Evolutionary conservation across 2,888 invertebrate species (phyloP).

Genomic region (Muschampia plurimacula): DNA sequence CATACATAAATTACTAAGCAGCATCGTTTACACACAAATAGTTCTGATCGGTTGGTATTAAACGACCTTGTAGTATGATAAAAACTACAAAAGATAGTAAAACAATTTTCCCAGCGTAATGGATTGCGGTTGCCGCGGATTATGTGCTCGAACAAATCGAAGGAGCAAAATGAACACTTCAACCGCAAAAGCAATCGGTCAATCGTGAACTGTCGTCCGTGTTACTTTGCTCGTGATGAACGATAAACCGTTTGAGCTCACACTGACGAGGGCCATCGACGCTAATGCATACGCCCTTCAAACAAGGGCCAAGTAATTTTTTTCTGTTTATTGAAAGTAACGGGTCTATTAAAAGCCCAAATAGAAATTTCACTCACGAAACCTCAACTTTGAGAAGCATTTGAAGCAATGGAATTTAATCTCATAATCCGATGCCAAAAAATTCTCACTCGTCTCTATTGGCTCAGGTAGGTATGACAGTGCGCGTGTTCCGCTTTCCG

Average conservation of each 20-base stretch:
- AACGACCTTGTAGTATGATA: not conserved
- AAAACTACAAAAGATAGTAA: slow-evolving; percentile 13
- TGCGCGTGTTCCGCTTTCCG: slow-evolving; percentile 30
- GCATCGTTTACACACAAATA: not conserved
- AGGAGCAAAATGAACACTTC: slow-evolving; percentile 23
- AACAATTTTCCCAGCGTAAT: slow-evolving; percentile 27
- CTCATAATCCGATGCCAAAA: slow-evolving; percentile 30
- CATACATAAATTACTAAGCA: not conserved
- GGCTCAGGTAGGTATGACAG: slow-evolving; percentile 6
- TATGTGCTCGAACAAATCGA: slow-evolving; percentile 28
- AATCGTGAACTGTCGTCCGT: slow-evolving; percentile 19
- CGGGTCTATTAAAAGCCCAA: slow-evolving; percentile 37
- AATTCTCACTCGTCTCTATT: slow-evolving; percentile 20
- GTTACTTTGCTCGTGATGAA: slow-evolving; percentile 21
- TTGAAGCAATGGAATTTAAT: slow-evolving; percentile 31
- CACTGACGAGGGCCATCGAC: slow-evolving; percentile 11
- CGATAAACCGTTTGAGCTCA: slow-evolving; percentile 32
- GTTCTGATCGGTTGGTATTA: not conserved
- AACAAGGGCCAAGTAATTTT: slow-evolving; percentile 43
- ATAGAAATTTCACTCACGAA: slow-evolving; percentile 31
- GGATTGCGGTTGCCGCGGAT: slow-evolving; percentile 22
- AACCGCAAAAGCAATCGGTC: slow-evolving; percentile 24
- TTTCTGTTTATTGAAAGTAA: slow-evolving; percentile 43
- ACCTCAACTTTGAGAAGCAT: slow-evolving; percentile 3
- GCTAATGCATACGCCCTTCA: slow-evolving; percentile 39